Base-by-base conservation (phyloP, 2,797 vertebrate species). In the Clarias laeviceps region DNA sequence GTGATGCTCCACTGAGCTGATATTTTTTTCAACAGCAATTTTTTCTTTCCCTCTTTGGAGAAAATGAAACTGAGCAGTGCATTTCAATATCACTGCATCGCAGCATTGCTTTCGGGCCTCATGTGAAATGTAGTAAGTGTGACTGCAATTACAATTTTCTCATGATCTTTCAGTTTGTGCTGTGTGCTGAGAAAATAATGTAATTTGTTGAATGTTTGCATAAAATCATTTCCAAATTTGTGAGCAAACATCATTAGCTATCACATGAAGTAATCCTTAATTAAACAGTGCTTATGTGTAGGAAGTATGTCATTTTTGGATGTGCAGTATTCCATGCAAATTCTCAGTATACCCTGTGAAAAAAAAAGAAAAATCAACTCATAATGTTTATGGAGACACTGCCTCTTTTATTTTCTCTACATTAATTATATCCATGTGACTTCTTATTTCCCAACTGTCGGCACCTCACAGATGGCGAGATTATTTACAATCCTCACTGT, bases 1-100 rank as follows among this genome's bases (percentile, higher is more conserved):
- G 94, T 93, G 94, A 93, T 90, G 93, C 95, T 95, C 95, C 94
- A 93, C 91, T 93, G 93, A 90, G 84, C 94, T 91, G 92, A 82
- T 27, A 50, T 45, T 64, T 68, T 89, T 91, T 89, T 82, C 64
- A 74, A 24, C 50, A 56, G 57, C 54, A 91, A 87, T 89, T 90
- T 90, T 88, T 83, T 64, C 87, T 66, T 87, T 64, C 37, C 59
- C 86, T 84, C 65, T 88, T 88, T 88, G 88, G 89, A 90, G 88
- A 93, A 93, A 90, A 92, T 89, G 92, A 95, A 93, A 96, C 92
- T 91, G 87, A 93, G 95, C 91, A 92, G 92, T 0, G 85, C 92
- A 94, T 93, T 93, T 89, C 90, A 94, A 93, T 91, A 92, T 94
- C 93, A 93, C 93, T 92, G 93, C 93, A 84, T 91, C 54, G 5